Percentiles rank a stretch among this genome's conserved stretches.
Evolutionary conservation across 2,113 vertebrate species (phyloP).

Genomic region (Platycercus adscitus): DNA sequence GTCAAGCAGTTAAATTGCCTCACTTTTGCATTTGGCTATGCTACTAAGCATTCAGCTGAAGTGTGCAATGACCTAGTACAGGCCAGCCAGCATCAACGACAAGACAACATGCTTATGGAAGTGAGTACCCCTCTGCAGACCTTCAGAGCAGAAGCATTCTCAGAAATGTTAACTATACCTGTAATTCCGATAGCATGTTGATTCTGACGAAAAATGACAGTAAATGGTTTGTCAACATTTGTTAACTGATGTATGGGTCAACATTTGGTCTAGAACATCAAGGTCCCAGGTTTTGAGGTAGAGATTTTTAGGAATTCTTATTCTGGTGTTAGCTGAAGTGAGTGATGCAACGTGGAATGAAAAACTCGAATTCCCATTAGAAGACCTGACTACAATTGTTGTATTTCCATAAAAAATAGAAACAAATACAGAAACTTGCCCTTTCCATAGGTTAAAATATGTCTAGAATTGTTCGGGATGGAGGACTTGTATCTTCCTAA

Average conservation of each 20-base stretch:
- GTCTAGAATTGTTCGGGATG: neutral
- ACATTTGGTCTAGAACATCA: neutral
- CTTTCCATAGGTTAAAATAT: neutral
- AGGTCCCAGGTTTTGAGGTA: neutral
- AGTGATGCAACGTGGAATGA: neutral
- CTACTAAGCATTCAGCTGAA: neutral
- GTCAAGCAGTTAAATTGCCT: neutral
- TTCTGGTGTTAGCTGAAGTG: neutral
- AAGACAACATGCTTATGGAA: neutral
- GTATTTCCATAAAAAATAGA: neutral
- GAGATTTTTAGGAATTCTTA: neutral
- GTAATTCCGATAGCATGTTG: neutral
- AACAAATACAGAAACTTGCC: neutral
- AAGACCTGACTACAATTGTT: neutral
- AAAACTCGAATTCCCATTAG: neutral
- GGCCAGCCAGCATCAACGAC: neutral
- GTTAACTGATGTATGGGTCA: neutral
- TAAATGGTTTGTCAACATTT: neutral
- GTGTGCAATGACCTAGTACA: neutral
- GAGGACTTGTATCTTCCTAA: neutral
- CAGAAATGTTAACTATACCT: neutral
- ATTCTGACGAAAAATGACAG: neutral
- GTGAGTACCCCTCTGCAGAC: neutral
- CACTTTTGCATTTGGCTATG: neutral
- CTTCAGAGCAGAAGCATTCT: neutral